Percentiles rank a stretch among this genome's conserved stretches.
Evolutionary conservation across 2,113 vertebrate species (phyloP).

Genomic region (Symphodus melops): DNA sequence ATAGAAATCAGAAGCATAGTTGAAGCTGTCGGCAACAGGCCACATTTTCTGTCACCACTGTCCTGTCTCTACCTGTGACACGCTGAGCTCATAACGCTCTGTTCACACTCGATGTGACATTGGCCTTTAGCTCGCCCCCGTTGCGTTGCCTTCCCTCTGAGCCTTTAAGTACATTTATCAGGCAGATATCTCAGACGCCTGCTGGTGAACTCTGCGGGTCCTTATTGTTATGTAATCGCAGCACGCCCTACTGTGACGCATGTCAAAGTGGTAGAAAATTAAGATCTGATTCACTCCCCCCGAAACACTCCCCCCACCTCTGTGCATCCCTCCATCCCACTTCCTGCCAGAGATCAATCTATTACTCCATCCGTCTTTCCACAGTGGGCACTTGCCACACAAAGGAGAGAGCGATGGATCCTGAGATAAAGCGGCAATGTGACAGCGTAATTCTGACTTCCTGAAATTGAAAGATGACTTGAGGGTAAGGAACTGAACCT

Average conservation of each 20-base stretch:
- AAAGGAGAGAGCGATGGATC: conserved; percentile 61
- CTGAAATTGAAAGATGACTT: conserved; percentile 60
- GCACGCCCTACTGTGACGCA: conserved; percentile 49
- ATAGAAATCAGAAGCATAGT: not conserved
- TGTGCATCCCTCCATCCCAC: not conserved
- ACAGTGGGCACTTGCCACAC: conserved; percentile 33
- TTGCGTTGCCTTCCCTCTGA: conserved; percentile 27
- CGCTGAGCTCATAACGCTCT: conserved; percentile 37
- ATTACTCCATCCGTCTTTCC: conserved; percentile 49
- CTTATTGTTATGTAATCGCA: conserved; percentile 61
- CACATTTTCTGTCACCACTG: not conserved
- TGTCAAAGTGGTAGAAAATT: conserved; percentile 71
- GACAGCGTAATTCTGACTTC: conserved; percentile 68
- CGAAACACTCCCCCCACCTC: not conserved
- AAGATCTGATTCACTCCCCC: conserved; percentile 68
- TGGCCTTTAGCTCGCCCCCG: conserved; percentile 52
- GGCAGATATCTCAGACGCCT: conserved; percentile 51
- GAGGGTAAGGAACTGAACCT: conserved; percentile 40
- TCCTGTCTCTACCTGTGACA: conserved; percentile 56
- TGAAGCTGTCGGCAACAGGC: not conserved
- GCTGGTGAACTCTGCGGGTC: conserved; percentile 42
- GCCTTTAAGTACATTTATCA: conserved; percentile 64
- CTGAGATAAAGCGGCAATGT: conserved; percentile 67
- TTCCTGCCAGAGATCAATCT: conserved; percentile 44
- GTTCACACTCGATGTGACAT: conserved; percentile 48